Evolutionary conservation across 2,113 vertebrate species (phyloP), one percentile per base, ranked within the genome.

Genomic region (Entomyzon cyanotis): DNA sequence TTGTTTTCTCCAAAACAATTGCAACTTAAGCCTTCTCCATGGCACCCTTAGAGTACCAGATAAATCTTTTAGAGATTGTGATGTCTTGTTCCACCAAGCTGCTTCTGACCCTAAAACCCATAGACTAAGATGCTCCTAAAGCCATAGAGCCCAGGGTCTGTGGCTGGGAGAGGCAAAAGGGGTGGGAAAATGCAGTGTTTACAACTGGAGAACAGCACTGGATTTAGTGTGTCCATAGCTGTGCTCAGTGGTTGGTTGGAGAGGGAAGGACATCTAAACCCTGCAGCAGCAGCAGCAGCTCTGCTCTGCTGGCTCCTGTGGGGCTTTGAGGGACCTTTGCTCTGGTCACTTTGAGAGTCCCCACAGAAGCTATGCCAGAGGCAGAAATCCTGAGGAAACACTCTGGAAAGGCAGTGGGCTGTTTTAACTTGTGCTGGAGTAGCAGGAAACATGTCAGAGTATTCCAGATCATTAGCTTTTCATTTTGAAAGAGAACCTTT

Each of bases 211-310:
- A 50, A 6, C 1, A 65, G 37, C 8, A 1, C 33, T 28, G n/a
- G 30, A 17, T 42, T 50, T 71, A 7, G 1, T 6, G 47, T 31
- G 4, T 17, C 23, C 1, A 0, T 21, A 52, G 3, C n/a, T 67
- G 42, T 21, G 1, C 4, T 46, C 24, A 8, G 3, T 1, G 2
- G 15, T 13, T 7, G 4, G 3, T 2, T 31, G 79, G 35, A 56
- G 46, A 69, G 3, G 4, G 15, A 47, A 53, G 47, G 2, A 6
- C 4, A 3, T 8, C 5, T 15, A 8, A 62, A 49, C 12, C 44
- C 23, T 13, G 0, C 25, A 56, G 33, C 75, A 91, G 52, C 75
- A 91, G 52, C 49, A 39, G 52, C 49, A 39, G 33, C 53, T 44
- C 74, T 64, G 83, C 74, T 65, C 50, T 67, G 62, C 46, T 27